phyloP scores from a whole-genome alignment of 2,888 invertebrate genomes.

The Nephrotoma appendiculata region DNA sequence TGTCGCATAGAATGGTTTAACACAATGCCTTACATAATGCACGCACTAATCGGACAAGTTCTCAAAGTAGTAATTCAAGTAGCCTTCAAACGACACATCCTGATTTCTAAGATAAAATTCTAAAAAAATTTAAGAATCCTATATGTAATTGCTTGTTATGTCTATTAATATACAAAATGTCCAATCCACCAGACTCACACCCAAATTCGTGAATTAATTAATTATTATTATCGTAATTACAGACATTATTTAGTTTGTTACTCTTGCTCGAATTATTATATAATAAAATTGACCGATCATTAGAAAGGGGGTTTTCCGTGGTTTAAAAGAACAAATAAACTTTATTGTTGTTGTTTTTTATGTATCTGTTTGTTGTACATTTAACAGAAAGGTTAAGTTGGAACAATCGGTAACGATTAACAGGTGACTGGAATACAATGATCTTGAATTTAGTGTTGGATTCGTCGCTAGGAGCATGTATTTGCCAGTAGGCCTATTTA shows the following conservation, averaged over 20 bases:
- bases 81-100: background rate
- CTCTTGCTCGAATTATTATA: background rate
- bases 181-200: background rate
- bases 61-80: background rate
- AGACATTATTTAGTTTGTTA: background rate
- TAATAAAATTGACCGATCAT: background rate
- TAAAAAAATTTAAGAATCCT: background rate
- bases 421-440: background rate
- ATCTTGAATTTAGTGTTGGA: background rate
- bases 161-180: background rate
- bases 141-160: background rate
- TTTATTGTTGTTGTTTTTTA: background rate
- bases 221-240: background rate
- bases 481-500: background rate
- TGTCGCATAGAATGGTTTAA: background rate
- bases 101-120: background rate
- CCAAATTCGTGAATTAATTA: background rate
- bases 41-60: background rate
- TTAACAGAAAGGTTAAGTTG: background rate
- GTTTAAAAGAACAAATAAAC: background rate
- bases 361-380: background rate
- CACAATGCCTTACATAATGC: background rate
- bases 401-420: background rate
- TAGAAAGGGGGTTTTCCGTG: background rate
- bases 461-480: background rate